phyloP scores from a whole-genome alignment of 2,888 invertebrate genomes.

The Hyposoter dolosus region DNA sequence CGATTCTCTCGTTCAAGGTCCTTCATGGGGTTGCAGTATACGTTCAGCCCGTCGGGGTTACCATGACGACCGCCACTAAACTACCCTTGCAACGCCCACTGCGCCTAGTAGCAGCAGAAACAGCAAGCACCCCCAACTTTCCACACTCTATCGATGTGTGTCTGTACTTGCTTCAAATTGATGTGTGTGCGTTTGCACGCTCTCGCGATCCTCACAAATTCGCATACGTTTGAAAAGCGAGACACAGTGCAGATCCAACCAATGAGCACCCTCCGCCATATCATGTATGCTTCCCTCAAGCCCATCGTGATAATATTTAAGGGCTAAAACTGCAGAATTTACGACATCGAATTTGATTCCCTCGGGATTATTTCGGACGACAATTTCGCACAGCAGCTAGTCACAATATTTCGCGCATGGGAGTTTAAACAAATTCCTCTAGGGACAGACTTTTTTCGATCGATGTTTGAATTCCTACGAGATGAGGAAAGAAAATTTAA shows the following conservation, averaged over 20 bases:
- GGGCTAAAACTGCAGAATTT: constrained; percentile 36
- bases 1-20: constrained; percentile 84
- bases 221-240: constrained; percentile 17
- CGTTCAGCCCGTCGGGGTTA: constrained; percentile 81
- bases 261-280: neutral
- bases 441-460: neutral
- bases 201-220: neutral
- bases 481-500: neutral
- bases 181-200: constrained; percentile 9
- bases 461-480: neutral
- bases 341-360: constrained; percentile 21
- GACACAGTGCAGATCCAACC: constrained; percentile 10
- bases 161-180: constrained; percentile 7
- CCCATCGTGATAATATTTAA: constrained; percentile 44
- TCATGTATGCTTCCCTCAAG: constrained; percentile 19
- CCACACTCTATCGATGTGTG: constrained; percentile 74
- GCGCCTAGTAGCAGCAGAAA: constrained; percentile 75
- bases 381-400: neutral
- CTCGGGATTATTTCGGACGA: constrained; percentile 39
- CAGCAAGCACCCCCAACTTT: constrained; percentile 79
- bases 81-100: constrained; percentile 83
- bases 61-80: constrained; percentile 85
- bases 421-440: neutral
- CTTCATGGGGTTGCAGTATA: constrained; percentile 82
- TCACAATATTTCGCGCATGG: constrained; percentile 30